A percentile compares a stretch with the other conserved stretches of the same genome.
Evolutionary conservation across 92 coral and sea anemone genomes (phyloP).

Genomic region (Zoanthus sansibaricus): DNA sequence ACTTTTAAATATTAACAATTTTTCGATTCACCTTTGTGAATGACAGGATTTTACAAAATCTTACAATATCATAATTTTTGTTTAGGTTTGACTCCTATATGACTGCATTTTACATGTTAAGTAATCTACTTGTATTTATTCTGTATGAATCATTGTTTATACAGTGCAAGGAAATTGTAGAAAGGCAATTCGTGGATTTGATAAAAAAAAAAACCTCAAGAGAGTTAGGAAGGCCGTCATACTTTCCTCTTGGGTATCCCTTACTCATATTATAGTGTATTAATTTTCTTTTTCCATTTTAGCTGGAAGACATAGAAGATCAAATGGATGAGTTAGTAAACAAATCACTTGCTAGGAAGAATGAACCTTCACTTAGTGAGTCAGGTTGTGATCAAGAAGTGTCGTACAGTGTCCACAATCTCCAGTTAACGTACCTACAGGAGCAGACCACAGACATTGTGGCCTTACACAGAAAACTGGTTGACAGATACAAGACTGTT

Average conservation of each 20-base stretch:
- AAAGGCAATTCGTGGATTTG: too few species aligned
- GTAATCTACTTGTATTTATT: too few species aligned
- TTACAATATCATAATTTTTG: too few species aligned
- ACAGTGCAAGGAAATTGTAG: too few species aligned
- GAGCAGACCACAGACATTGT: constrained; percentile 67
- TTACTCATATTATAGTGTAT: neutral
- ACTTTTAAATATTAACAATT: too few species aligned
- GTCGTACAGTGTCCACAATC: constrained; percentile 82
- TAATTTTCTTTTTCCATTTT: neutral
- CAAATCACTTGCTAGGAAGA: constrained; percentile 89
- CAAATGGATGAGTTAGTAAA: constrained; percentile 89
- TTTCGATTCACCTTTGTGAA: too few species aligned
- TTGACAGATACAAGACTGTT: constrained; percentile 72
- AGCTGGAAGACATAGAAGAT: constrained; percentile 97
- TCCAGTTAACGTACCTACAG: constrained; percentile 84
- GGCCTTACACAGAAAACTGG: constrained; percentile 81
- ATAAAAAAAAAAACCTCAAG: too few species aligned
- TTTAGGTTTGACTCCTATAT: too few species aligned
- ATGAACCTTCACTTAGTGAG: constrained; percentile 35
- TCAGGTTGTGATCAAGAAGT: constrained; percentile 44
- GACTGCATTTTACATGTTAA: too few species aligned
- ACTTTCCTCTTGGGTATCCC: neutral
- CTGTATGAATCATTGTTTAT: too few species aligned
- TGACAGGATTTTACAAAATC: too few species aligned
- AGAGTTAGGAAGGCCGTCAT: too few species aligned